A percentile compares a stretch with the other conserved stretches of the same genome.
Evolutionary conservation across 2,113 vertebrate species (phyloP).

Genomic region (Pseudolaguvia tuberculata): DNA sequence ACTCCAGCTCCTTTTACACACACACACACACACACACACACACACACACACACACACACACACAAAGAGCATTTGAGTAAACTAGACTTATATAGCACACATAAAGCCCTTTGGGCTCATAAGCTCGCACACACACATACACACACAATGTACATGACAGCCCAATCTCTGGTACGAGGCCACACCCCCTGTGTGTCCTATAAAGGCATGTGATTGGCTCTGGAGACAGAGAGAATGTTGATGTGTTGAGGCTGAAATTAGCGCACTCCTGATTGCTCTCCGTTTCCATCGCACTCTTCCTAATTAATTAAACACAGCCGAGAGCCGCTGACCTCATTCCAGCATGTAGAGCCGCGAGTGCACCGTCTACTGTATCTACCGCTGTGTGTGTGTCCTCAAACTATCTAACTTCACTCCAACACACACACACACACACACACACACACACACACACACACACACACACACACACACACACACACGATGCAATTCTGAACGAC

Average conservation of each 20-base stretch:
- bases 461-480: no score
- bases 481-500: no score
- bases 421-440: not conserved
- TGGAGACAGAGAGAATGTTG: constrained; percentile 56
- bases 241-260: constrained; percentile 71
- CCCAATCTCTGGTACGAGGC: not conserved
- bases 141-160: not conserved
- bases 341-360: constrained; percentile 16
- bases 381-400: constrained; percentile 12
- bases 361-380: constrained; percentile 30
- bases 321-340: constrained; percentile 70
- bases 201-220: constrained; percentile 49
- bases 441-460: no score
- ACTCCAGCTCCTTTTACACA: no score
- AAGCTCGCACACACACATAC: not conserved
- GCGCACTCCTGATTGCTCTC: constrained; percentile 69
- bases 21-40: constrained; percentile 29
- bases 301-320: constrained; percentile 74
- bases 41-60: not conserved
- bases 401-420: no score
- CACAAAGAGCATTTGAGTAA: not conserved
- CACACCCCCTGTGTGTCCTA: constrained; percentile 43
- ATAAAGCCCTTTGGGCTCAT: no score
- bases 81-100: no score
- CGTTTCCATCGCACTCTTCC: constrained; percentile 66